Conservation (phyloP, 2,888 invertebrate species). For the Apoderus coryli region DNA sequence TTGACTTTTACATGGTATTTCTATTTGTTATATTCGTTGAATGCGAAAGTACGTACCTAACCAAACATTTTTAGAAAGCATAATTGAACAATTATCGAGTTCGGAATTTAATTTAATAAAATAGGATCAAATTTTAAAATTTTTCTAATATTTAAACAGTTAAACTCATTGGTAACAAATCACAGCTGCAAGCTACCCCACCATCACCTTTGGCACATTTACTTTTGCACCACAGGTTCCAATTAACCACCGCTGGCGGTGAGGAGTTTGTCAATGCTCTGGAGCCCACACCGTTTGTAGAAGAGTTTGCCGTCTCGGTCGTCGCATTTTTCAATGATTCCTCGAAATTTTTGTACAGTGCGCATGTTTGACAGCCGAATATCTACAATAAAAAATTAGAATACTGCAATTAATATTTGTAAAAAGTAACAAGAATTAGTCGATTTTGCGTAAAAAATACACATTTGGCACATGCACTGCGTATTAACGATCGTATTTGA, state of each 20-base stretch:
- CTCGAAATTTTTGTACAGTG: constrained; percentile 25
- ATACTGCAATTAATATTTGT: too few relatives aligned
- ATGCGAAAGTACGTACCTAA: background rate
- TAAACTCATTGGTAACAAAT: constrained; percentile 43
- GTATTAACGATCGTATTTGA: too few relatives aligned
- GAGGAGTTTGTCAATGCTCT: too few relatives aligned
- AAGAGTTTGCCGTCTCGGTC: too few relatives aligned
- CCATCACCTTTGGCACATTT: constrained; percentile 55
- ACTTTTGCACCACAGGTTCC: constrained; percentile 49
- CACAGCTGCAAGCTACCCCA: constrained; percentile 63
- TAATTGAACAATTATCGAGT: too few relatives aligned
- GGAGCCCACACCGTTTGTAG: too few relatives aligned
- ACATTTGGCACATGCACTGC: too few relatives aligned
- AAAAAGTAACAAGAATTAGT: too few relatives aligned
- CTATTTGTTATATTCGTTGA: too few relatives aligned
- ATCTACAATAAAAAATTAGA: constrained; percentile 21
- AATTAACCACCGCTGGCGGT: constrained; percentile 35
- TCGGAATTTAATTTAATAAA: too few relatives aligned
- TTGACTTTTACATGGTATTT: constrained; percentile 10
- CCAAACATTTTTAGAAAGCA: background rate
- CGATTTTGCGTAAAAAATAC: too few relatives aligned
- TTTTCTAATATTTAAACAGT: constrained; percentile 2
- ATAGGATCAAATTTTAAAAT: constrained; percentile 1
- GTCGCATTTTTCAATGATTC: constrained; percentile 6
- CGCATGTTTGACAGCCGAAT: constrained; percentile 35